phyloP scores from a whole-genome alignment of 2,888 invertebrate species.

The Noctua comes region DNA sequence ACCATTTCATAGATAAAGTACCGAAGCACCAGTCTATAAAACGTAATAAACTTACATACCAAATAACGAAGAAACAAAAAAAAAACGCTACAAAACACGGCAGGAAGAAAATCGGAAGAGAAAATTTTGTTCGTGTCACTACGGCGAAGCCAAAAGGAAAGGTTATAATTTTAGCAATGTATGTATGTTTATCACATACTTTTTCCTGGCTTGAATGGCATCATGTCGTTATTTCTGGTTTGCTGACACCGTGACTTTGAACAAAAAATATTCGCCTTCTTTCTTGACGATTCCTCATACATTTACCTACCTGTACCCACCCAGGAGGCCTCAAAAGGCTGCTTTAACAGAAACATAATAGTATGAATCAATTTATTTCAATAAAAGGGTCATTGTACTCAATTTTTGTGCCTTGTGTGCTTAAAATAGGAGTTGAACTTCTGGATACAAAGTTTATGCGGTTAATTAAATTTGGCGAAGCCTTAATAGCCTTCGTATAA shows the following conservation, averaged over 20 bases:
- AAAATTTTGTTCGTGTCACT: not conserved
- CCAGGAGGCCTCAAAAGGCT: not conserved
- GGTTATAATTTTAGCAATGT: not conserved
- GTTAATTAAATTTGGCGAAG: slow-evolving; percentile 34
- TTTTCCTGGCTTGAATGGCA: not conserved
- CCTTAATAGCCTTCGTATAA: slow-evolving; percentile 37
- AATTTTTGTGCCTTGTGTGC: not conserved
- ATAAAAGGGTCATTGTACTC: not conserved
- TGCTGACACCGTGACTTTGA: not conserved
- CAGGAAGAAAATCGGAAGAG: not conserved
- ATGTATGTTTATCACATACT: not conserved
- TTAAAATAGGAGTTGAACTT: slow-evolving; percentile 5
- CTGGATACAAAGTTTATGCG: not conserved
- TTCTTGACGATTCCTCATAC: not conserved
- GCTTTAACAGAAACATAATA: not conserved
- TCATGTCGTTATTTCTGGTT: not conserved
- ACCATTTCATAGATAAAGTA: not conserved
- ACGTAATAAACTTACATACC: not conserved
- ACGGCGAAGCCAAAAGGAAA: not conserved
- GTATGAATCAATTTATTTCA: not conserved
- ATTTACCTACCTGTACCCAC: no score
- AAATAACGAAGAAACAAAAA: not conserved
- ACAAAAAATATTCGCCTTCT: not conserved
- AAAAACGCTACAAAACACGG: not conserved
- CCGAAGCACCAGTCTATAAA: slow-evolving; percentile 10